These are phyloP conservation scores for Monopterus albus DNA, from an alignment of 2,113 vertebrate species.

Conservation along the genomic window DNA sequence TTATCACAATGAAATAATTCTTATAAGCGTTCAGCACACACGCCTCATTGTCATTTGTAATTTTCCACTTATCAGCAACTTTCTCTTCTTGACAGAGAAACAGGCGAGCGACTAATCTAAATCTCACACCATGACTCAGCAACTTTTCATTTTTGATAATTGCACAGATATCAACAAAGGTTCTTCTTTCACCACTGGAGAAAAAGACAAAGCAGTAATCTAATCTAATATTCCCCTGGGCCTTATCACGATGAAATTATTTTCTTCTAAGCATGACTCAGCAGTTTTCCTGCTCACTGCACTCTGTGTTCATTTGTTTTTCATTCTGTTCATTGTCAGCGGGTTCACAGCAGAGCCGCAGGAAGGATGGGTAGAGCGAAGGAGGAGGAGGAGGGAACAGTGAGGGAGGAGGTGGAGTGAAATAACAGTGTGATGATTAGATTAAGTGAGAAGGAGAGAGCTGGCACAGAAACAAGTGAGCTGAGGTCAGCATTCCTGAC, in stretches of 20 bases:
- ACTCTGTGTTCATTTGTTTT: constrained; percentile 55
- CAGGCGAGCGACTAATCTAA: constrained; percentile 5
- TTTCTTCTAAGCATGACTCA: constrained; percentile 61
- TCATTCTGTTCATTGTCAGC: constrained; percentile 54
- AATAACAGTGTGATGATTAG: constrained; percentile 73
- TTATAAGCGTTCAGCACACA: constrained; percentile 20
- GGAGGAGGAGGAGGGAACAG: constrained; percentile 23
- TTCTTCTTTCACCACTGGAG: constrained; percentile 39
- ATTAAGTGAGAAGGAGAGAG: constrained; percentile 65
- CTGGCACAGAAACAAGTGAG: constrained; percentile 56
- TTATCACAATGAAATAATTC: constrained; percentile 42
- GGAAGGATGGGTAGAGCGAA: constrained; percentile 16
- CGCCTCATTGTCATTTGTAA: constrained; percentile 44
- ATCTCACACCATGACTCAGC: constrained; percentile 67
- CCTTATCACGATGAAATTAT: constrained; percentile 64
- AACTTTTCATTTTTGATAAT: constrained; percentile 60
- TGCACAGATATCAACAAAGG: constrained; percentile 62
- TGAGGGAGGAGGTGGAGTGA: constrained; percentile 49
- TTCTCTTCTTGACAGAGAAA: constrained; percentile 38
- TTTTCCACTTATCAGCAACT: constrained; percentile 55
- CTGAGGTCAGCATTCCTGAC: constrained; percentile 73
- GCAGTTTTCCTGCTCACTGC: constrained; percentile 41
- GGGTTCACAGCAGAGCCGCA: constrained; percentile 22
- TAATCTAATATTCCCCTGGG: constrained; percentile 67
- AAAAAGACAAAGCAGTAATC: constrained; percentile 60